Conservation (phyloP, 2,113 vertebrate species). For the Meles meles region DNA sequence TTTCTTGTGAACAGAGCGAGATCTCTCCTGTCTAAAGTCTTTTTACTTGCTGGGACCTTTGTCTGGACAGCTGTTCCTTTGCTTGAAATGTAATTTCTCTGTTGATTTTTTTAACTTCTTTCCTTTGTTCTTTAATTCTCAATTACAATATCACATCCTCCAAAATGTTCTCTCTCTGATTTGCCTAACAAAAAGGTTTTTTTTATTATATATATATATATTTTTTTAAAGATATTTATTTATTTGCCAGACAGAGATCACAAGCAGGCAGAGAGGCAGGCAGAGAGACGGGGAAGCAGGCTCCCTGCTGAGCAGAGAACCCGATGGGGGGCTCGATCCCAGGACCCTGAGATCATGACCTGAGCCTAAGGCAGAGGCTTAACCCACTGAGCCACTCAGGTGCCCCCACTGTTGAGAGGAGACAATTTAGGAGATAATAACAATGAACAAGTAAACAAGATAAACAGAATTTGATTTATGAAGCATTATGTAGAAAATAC, state of each 20-base stretch:
- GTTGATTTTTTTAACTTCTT: not conserved
- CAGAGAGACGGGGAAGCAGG: too few relatives aligned
- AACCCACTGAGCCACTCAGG: too few relatives aligned
- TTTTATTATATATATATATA: too few relatives aligned
- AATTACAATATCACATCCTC: not conserved
- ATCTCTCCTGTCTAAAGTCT: not conserved
- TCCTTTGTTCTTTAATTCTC: not conserved
- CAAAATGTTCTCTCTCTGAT: not conserved
- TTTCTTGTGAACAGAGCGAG: not conserved
- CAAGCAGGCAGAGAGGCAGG: too few relatives aligned
- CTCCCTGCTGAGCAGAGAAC: too few relatives aligned
- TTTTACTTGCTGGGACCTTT: not conserved
- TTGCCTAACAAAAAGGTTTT: not conserved
- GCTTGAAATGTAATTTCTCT: not conserved
- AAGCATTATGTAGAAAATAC: not conserved
- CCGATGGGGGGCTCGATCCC: too few relatives aligned
- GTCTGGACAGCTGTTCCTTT: not conserved
- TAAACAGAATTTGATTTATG: not conserved
- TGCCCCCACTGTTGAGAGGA: not conserved
- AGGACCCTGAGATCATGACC: too few relatives aligned
- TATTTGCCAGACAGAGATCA: too few relatives aligned
- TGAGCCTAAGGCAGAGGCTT: too few relatives aligned
- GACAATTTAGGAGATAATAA: not conserved
- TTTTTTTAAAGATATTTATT: too few relatives aligned
- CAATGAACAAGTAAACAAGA: not conserved